phyloP scores from a whole-genome alignment of 2,797 vertebrate genomes.

The Peromyscus eremicus region DNA sequence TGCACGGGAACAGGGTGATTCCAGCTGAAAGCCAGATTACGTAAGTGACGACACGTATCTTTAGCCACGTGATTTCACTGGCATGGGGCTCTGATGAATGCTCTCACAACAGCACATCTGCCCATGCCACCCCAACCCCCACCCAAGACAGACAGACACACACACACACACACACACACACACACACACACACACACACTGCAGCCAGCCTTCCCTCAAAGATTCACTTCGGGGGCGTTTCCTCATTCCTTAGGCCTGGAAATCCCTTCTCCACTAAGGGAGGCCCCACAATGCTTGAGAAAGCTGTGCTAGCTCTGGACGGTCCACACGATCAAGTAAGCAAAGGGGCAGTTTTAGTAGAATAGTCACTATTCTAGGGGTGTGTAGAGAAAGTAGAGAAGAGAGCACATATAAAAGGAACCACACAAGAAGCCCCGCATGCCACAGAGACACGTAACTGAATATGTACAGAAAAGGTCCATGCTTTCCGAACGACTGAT shows the following conservation, averaged over 20 bases:
- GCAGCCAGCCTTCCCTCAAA: background rate
- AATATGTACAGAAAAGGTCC: no score
- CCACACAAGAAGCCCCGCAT: background rate
- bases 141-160: background rate
- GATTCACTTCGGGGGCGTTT: background rate
- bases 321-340: background rate
- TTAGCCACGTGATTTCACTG: conserved; percentile 11
- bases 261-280: background rate
- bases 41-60: background rate
- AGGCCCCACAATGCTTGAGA: background rate
- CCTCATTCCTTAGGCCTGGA: background rate
- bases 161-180: background rate
- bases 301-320: background rate
- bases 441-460: background rate
- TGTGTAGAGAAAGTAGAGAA: background rate
- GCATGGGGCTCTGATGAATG: background rate
- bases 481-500: background rate
- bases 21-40: conserved; percentile 10
- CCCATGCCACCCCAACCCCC: background rate
- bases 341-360: background rate
- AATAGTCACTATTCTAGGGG: background rate
- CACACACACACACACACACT: background rate
- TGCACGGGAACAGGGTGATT: background rate
- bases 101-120: background rate
- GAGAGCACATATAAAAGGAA: background rate